These are phyloP conservation scores for Turritopsis rubra DNA, from an alignment of 30 jellyfish, hydroid and myxozoan genomes.

Conservation along the genomic window DNA sequence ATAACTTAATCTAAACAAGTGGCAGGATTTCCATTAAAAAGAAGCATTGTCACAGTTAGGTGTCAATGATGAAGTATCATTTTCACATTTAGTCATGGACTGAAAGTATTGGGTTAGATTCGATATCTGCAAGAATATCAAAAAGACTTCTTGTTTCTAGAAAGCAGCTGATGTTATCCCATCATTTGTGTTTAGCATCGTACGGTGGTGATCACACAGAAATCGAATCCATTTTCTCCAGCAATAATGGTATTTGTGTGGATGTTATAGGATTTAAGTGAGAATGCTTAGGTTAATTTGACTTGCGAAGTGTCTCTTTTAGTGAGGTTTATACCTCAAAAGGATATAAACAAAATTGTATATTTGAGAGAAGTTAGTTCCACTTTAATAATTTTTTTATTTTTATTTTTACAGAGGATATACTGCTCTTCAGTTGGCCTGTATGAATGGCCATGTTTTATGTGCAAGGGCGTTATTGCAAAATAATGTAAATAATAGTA, in stretches of 20 bases:
- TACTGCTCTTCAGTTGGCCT: slow-evolving; percentile 76
- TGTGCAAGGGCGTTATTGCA: slow-evolving; percentile 50
- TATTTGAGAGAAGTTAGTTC: too few relatives aligned
- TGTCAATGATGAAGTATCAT: too few relatives aligned
- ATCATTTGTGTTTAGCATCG: background rate
- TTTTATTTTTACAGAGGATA: slow-evolving; percentile 38
- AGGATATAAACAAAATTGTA: too few relatives aligned
- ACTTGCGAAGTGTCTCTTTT: too few relatives aligned
- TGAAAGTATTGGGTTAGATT: too few relatives aligned
- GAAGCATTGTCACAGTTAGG: too few relatives aligned
- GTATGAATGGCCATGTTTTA: slow-evolving; percentile 49
- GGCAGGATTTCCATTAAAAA: too few relatives aligned
- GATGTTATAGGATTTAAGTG: background rate
- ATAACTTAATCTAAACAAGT: too few relatives aligned
- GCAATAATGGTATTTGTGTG: background rate
- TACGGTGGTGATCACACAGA: background rate
- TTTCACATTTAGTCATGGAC: too few relatives aligned
- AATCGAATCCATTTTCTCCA: background rate
- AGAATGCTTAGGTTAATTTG: background rate
- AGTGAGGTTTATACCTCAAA: too few relatives aligned
- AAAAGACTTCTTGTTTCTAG: background rate
- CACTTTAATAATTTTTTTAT: background rate
- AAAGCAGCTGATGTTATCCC: background rate
- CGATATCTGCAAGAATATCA: too few relatives aligned
- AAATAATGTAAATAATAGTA: slow-evolving; percentile 34